Percentiles rank a stretch among this genome's conserved stretches.
These are phyloP conservation scores for Julus scandinavius DNA, from an alignment of 2,888 invertebrate genomes.

Conservation along the genomic window DNA sequence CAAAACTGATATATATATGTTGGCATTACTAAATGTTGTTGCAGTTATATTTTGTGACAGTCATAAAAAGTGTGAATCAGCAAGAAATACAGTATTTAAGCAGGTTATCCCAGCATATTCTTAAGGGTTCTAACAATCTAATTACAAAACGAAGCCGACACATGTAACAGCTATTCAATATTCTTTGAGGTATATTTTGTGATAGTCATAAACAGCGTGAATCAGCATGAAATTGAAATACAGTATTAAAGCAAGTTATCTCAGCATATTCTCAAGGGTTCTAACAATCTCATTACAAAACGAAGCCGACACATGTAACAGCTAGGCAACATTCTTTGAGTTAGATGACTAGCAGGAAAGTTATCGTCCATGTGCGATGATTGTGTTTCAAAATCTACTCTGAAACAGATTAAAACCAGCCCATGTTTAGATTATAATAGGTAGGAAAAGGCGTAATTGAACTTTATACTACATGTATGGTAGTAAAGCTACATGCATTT, in stretches of 20 bases:
- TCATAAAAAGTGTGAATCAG: not conserved
- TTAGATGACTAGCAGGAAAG: slow-evolving; percentile 23
- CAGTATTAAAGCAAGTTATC: not conserved
- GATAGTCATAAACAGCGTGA: not conserved
- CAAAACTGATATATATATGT: not conserved
- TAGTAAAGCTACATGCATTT: not conserved
- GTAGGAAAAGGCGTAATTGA: too few species aligned
- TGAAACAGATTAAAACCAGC: not conserved
- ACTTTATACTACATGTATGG: too few species aligned
- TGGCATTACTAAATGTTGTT: not conserved
- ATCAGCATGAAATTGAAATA: not conserved
- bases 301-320: not conserved
- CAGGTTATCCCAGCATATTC: not conserved
- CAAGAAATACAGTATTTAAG: not conserved
- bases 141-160: not conserved
- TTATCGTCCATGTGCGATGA: not conserved
- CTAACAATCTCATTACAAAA: not conserved
- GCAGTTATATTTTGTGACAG: not conserved
- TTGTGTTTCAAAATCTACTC: not conserved
- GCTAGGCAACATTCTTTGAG: slow-evolving; percentile 2
- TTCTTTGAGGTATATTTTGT: not conserved
- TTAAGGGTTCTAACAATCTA: not conserved
- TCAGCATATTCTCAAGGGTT: not conserved
- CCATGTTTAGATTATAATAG: not conserved
- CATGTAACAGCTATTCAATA: not conserved